A percentile compares a stretch with the other conserved stretches of the same genome.
Evolutionary conservation across 2,888 invertebrate species (phyloP).

Genomic region (Coleophora deauratella): DNA sequence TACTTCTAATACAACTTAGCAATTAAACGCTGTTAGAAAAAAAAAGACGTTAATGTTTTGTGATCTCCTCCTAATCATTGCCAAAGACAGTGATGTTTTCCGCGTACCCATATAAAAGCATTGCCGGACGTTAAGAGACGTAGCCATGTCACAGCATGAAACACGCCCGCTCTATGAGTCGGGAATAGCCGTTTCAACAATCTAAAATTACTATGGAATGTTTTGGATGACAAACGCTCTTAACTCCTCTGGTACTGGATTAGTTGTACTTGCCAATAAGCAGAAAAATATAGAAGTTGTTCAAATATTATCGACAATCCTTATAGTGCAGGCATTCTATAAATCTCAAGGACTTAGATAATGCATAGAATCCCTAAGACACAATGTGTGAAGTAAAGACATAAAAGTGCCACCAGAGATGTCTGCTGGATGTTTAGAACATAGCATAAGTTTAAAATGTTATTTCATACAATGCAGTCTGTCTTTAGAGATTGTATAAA

Average conservation of each 20-base stretch:
- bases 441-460: no score
- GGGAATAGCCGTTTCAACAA: conserved; percentile 22
- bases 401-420: no score
- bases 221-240: conserved; percentile 21
- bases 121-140: conserved; percentile 9
- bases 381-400: no score
- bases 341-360: no score
- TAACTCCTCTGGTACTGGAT: neutral
- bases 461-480: no score
- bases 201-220: conserved; percentile 32
- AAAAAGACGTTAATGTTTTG: neutral
- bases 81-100: neutral
- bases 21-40: neutral
- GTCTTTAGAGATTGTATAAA: no score
- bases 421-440: no score
- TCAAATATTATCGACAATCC: no score
- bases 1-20: conserved; percentile 5
- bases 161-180: conserved; percentile 16
- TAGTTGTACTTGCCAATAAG: conserved; percentile 1
- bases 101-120: conserved; percentile 26
- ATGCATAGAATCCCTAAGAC: no score
- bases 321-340: no score
- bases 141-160: conserved; percentile 14
- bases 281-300: no score
- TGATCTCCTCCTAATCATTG: conserved; percentile 8